Percentiles rank a stretch among this genome's conserved stretches.
phyloP scores from a whole-genome alignment of 2,113 vertebrate genomes.

The Phylloscopus trochiloides region DNA sequence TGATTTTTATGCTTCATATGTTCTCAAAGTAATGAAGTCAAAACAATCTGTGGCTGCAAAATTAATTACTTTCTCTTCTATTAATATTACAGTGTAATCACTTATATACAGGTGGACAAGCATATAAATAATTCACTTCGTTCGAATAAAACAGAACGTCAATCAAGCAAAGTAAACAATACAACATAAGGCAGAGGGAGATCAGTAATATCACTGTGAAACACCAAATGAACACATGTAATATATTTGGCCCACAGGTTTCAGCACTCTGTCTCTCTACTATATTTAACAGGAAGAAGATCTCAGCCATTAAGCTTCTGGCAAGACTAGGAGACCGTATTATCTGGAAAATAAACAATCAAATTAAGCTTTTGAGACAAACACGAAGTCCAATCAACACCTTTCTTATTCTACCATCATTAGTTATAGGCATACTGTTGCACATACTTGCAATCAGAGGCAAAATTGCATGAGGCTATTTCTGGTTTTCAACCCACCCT shows the following conservation, averaged over 20 bases:
- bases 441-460: background rate
- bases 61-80: background rate
- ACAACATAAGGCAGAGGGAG: background rate
- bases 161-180: background rate
- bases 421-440: background rate
- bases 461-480: background rate
- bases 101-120: background rate
- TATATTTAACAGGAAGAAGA: background rate
- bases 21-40: background rate
- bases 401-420: background rate
- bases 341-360: background rate
- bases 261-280: background rate
- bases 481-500: background rate
- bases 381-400: background rate
- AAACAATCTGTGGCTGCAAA: constrained; percentile 1
- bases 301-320: background rate
- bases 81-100: background rate
- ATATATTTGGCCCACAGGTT: background rate
- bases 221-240: background rate
- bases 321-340: background rate
- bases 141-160: background rate
- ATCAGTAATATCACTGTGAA: background rate
- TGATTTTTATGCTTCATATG: background rate
- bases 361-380: background rate
- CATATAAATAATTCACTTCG: background rate